Evolutionary conservation across 1,140 invertebrate genomes (phyloP), one percentile per base, ranked within the genome.

Genomic region (Formica exsecta): DNA sequence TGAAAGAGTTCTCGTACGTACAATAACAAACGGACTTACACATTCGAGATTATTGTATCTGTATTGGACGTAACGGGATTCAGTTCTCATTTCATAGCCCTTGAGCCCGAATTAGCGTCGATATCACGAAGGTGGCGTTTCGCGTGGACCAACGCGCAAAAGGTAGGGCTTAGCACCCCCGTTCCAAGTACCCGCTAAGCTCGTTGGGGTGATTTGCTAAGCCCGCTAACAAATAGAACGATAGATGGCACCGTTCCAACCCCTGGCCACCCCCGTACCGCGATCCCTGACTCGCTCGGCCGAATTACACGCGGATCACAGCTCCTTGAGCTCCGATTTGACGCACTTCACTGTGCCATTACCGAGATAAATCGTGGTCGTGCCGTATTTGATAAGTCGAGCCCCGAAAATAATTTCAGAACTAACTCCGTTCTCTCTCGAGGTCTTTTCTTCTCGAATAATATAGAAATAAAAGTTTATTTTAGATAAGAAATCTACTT

Each of bases 201-300:
- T 93, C 93, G 94, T 93, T 93, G 93, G 93, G 93, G 93, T 94
- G 94, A 95, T 95, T 95, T 94, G 95, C 93, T 95, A 95, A 95
- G 94, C 94, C 91, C 93, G 93, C 93, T 94, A 94, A 94, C 94
- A 95, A 95, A 95, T 95, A 94, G 93, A 95, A 95, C 94, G 94
- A 95, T 95, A 94, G 93, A 95, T 95, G 94, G 93, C 94, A 93
- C 93, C 91, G 92, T 92, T 92, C 92, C 92, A 85, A 91, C 88
- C 93, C 92, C 90, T 80, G 44, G 64, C 57, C 73, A 16, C 13
- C 81, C 57, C 61, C 87, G 51, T 77, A 81, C 88, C 80, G 62
- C 51, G 83, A 89, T 89, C 89, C 90, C 89, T 86, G 68, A 79
- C 81, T 83, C 77, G 66, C 89, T 91, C 87, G 89, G 88, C 90